Evolutionary conservation across 2,888 invertebrate species (phyloP), one percentile per base, ranked within the genome.

Genomic region (Polydesmus complanatus): DNA sequence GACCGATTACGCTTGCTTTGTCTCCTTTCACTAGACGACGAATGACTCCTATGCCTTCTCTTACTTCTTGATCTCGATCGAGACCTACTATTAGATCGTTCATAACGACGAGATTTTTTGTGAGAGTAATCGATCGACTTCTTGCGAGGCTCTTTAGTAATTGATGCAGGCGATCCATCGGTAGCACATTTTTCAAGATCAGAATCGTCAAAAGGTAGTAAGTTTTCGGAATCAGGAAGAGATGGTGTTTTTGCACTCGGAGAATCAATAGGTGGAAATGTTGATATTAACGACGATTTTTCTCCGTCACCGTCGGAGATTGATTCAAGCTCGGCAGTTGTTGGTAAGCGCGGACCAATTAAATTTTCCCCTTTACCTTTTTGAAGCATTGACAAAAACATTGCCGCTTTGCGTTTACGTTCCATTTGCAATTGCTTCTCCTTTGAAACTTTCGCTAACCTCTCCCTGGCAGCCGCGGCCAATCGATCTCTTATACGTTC

Each of bases 361-460:
- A 60, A 27, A 23, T 27, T 25, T 11, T 53, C 58, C 47, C 8
- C 27, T 22, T 57, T 58, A 27, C 64, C 58, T 62, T 67, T 70
- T 8, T 72, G 77, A 56, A 81, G 73, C 61, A 79, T 77, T 70
- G 78, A 80, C 11, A 88, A 78, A 73, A 93, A 91, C 70, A 86
- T 85, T 11, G 88, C 85, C 0, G 90, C 91, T 67, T 86, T 85
- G 26, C 83, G 81, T 66, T 88, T 84, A 0, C 92, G 75, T 71
- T 88, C 88, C 21, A 70, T 67, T 65, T 75, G 73, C 23, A 75
- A 63, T 62, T 73, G 72, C 64, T 72, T 73, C 59, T 75, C 75
- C 50, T 70, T 70, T 27, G 68, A 63, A 0, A 69, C 70, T 62
- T 72, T 70, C 2, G 71, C 71, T 37, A 74, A 64, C 57, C 72